phyloP scores from a whole-genome alignment of 1,140 invertebrate species.

The Drosophila santomea region DNA sequence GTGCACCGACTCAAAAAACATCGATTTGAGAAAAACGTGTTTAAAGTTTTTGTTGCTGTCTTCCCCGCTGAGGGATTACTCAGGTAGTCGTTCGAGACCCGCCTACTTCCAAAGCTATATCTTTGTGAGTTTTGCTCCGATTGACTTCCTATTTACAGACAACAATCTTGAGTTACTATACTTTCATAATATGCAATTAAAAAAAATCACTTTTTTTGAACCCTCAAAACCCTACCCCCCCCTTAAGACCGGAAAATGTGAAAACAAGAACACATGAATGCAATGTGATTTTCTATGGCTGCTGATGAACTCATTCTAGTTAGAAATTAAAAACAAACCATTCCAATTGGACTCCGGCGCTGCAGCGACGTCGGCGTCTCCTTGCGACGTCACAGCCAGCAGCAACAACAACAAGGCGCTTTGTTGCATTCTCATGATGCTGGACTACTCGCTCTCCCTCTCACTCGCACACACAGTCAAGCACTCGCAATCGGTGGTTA shows the following conservation, averaged over 20 bases:
- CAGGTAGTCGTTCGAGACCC: too few species aligned
- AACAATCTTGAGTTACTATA: too few species aligned
- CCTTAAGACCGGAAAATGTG: not conserved
- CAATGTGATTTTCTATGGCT: constrained; percentile 48
- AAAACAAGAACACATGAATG: constrained; percentile 15
- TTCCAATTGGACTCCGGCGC: constrained; percentile 52
- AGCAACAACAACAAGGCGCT: constrained; percentile 49
- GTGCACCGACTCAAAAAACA: too few species aligned
- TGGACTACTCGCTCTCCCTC: not conserved
- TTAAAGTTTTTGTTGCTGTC: too few species aligned
- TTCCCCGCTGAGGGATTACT: too few species aligned
- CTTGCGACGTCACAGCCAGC: constrained; percentile 52
- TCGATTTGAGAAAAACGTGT: too few species aligned
- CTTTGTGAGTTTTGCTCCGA: too few species aligned
- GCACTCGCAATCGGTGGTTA: not conserved
- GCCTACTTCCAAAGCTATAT: too few species aligned
- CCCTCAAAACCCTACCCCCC: too few species aligned
- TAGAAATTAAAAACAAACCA: constrained; percentile 47
- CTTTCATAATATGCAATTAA: too few species aligned
- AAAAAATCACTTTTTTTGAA: too few species aligned
- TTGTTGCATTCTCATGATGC: constrained; percentile 46
- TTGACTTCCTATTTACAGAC: too few species aligned
- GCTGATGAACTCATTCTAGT: constrained; percentile 61
- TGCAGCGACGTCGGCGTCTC: constrained; percentile 41
- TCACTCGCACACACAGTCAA: constrained; percentile 7